These are phyloP conservation scores for Pseudomyrmex cubaensis DNA, from an alignment of 1,140 invertebrate species.

Conservation along the genomic window DNA sequence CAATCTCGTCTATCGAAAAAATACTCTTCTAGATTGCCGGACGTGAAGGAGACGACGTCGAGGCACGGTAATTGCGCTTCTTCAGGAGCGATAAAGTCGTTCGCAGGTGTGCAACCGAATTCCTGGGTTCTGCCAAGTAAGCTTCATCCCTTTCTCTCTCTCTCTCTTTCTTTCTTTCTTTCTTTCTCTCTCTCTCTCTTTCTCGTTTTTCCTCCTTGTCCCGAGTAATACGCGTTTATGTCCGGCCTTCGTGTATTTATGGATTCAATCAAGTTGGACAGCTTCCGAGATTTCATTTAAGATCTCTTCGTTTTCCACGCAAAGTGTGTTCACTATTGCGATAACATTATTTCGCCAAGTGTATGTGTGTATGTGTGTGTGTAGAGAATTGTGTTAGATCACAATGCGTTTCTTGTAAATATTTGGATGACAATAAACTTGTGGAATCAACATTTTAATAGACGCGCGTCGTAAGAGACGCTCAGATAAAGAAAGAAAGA, in stretches of 20 bases:
- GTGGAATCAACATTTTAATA: constrained; percentile 20
- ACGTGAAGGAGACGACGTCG: constrained; percentile 25
- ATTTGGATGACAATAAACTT: not conserved
- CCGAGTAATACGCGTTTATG: constrained; percentile 1
- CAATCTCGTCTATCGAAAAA: constrained; percentile 55
- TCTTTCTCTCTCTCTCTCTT: not conserved
- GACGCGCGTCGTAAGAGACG: not conserved
- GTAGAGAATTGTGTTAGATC: not conserved
- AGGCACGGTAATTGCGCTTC: constrained; percentile 42
- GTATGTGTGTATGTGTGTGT: no score
- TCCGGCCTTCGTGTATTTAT: constrained; percentile 34
- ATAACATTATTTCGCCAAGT: not conserved
- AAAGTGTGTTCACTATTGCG: constrained; percentile 2
- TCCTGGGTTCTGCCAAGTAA: constrained; percentile 45
- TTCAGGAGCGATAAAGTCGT: constrained; percentile 38
- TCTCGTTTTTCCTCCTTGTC: not conserved
- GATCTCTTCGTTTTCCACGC: not conserved
- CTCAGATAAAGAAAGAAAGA: not conserved
- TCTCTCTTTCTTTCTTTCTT: not conserved
- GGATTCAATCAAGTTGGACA: constrained; percentile 52
- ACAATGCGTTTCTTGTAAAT: not conserved
- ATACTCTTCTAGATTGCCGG: constrained; percentile 55
- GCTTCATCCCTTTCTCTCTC: not conserved
- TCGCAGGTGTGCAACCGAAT: constrained; percentile 38
- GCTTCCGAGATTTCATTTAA: constrained; percentile 28